A percentile compares a stretch with the other conserved stretches of the same genome.
Conservation (phyloP, 1,140 invertebrate species). For the Asobara japonica region DNA sequence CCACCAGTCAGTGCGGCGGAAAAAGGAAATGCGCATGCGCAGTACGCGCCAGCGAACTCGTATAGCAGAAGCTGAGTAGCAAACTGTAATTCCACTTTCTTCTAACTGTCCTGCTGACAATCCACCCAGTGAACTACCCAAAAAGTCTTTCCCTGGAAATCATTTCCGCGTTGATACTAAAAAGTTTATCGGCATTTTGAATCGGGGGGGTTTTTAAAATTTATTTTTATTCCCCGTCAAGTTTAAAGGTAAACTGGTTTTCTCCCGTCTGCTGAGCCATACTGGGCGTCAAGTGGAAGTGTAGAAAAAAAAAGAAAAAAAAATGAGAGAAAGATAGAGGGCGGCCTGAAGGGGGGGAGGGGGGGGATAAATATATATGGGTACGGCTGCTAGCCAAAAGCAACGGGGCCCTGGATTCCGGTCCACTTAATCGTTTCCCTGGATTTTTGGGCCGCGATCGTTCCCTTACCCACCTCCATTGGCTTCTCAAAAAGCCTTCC, state of each 20-base stretch:
- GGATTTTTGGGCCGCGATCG: constrained; percentile 36
- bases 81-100: no score
- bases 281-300: constrained; percentile 11
- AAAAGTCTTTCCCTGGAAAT: neutral
- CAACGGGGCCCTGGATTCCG: constrained; percentile 55
- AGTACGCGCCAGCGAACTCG: no score
- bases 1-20: no score
- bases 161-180: neutral
- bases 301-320: neutral
- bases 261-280: constrained; percentile 1
- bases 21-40: no score
- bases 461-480: neutral
- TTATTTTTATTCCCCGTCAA: constrained; percentile 27
- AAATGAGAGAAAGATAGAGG: neutral
- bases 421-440: constrained; percentile 53
- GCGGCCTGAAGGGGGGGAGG: neutral
- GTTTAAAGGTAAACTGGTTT: constrained; percentile 61
- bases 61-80: no score
- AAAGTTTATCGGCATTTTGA: constrained; percentile 13
- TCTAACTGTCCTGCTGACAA: no score
- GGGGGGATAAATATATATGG: neutral
- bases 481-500: constrained; percentile 3
- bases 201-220: constrained; percentile 12
- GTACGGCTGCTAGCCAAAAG: constrained; percentile 37
- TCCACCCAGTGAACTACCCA: neutral